Conservation (phyloP, 2,113 vertebrate genomes). For the Promerops cafer region DNA sequence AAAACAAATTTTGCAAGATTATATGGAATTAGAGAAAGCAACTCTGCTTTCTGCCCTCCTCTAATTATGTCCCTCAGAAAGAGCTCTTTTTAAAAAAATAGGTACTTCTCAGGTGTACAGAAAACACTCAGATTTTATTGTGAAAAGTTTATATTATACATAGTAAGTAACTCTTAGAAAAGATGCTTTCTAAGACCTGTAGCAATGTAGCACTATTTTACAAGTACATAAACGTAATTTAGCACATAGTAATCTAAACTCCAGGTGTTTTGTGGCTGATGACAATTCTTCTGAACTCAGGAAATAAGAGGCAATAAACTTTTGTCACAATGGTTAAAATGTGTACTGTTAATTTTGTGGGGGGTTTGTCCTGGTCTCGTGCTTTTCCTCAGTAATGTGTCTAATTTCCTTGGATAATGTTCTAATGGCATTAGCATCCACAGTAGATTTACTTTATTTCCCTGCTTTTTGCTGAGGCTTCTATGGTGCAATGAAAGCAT, state of each 20-base stretch:
- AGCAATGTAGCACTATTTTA: background rate
- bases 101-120: background rate
- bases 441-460: slow-evolving; percentile 30
- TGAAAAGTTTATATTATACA: background rate
- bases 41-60: background rate
- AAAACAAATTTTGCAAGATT: background rate
- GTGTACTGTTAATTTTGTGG: slow-evolving; percentile 12
- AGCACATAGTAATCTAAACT: slow-evolving; percentile 6
- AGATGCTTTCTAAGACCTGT: background rate
- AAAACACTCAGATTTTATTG: background rate
- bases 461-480: background rate
- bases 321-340: background rate
- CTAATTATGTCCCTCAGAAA: background rate
- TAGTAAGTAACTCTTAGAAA: background rate
- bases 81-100: background rate
- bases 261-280: slow-evolving; percentile 46
- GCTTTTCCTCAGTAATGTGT: background rate
- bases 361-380: background rate
- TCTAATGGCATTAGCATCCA: slow-evolving; percentile 1
- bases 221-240: slow-evolving; percentile 47
- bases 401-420: slow-evolving; percentile 18
- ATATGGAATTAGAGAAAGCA: background rate
- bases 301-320: background rate
- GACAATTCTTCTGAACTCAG: slow-evolving; percentile 2
- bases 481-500: background rate